phyloP scores from a whole-genome alignment of 2,888 invertebrate genomes.

The Perdita meconis region DNA sequence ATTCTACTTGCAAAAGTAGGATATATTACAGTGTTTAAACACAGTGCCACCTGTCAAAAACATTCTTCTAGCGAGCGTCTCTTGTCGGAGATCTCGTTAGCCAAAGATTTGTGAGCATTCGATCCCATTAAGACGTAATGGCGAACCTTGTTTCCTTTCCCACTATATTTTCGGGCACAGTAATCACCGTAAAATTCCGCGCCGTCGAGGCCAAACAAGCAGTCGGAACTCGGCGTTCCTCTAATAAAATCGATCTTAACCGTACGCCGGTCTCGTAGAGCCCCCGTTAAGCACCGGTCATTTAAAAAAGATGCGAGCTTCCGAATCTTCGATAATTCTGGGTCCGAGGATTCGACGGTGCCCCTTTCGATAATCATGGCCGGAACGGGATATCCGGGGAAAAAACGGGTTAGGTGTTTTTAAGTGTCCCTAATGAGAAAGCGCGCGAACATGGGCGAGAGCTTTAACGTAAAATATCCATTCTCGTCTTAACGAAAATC shows the following conservation, averaged over 20 bases:
- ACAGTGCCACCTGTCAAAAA: conserved; percentile 75
- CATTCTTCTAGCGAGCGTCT: conserved; percentile 59
- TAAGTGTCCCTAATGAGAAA: conserved; percentile 36
- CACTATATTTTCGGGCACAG: conserved; percentile 41
- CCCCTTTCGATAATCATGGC: conserved; percentile 31
- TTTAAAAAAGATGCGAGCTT: conserved; percentile 28
- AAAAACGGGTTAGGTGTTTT: conserved; percentile 31
- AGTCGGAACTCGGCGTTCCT: conserved; percentile 13
- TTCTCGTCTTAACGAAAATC: conserved; percentile 38
- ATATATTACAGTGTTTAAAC: conserved; percentile 1
- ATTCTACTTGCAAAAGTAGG: not conserved
- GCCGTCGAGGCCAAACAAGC: conserved; percentile 48
- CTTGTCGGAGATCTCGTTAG: conserved; percentile 72
- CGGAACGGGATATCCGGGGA: conserved; percentile 5
- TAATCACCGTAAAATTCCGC: conserved; percentile 59
- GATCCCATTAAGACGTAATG: conserved; percentile 43
- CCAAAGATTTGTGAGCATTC: conserved; percentile 68
- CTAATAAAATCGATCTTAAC: conserved; percentile 56
- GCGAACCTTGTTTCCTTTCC: conserved; percentile 33
- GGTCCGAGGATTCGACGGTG: conserved; percentile 17
- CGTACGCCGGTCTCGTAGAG: not conserved
- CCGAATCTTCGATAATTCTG: conserved; percentile 47
- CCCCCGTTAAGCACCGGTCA: conserved; percentile 26
- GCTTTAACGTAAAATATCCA: conserved; percentile 39
- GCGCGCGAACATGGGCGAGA: not conserved